Evolutionary conservation across 2,797 vertebrate genomes (phyloP), one percentile per base, ranked within the genome.

Genomic region (Buceros bicornis): DNA sequence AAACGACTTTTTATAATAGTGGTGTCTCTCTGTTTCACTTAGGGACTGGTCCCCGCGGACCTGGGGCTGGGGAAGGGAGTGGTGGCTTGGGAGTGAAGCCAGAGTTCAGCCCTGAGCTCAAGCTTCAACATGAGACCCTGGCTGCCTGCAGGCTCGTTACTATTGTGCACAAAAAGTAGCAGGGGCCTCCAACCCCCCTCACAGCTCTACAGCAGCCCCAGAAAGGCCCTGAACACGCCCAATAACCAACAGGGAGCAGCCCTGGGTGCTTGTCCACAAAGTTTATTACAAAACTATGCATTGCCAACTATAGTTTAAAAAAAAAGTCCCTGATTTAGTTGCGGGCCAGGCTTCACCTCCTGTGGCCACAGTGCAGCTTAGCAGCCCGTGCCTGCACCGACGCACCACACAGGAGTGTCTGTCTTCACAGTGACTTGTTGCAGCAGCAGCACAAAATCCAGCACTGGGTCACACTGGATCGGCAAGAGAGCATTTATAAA

Each of bases 201-300:
- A 21, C 13, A 43, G 3, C 5, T 25, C 62, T 31, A 11, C 14
- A 81, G 57, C 37, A 51, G 26, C 50, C 60, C 14, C 2, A 37
- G 47, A 54, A 79, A 60, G 28, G 53, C 79, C 74, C 8, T 19
- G 8, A 56, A 62, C 10, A 3, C 58, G 24, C 24, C 54, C n/a
- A 87, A 35, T 40, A 78, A 82, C 11, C 10, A 71, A 15, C 6
- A 77, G 25, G 14, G 9, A 77, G 47, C 60, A 92, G 64, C 64
- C 43, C 19, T 24, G 17, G 8, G 35, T 61, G 13, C 31, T 86
- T 51, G 9, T 83, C 42, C 69, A 81, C 37, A 72, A 89, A 29
- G 6, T 96, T 96, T 96, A 96, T 93, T 97, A 96, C 21, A 96
- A 96, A 97, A 95, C 80, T 80, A 53, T 4, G 3, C 42, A 74